These are phyloP conservation scores for Lordiphosa stackelbergi DNA, from an alignment of 1,140 invertebrate species.

Conservation along the genomic window DNA sequence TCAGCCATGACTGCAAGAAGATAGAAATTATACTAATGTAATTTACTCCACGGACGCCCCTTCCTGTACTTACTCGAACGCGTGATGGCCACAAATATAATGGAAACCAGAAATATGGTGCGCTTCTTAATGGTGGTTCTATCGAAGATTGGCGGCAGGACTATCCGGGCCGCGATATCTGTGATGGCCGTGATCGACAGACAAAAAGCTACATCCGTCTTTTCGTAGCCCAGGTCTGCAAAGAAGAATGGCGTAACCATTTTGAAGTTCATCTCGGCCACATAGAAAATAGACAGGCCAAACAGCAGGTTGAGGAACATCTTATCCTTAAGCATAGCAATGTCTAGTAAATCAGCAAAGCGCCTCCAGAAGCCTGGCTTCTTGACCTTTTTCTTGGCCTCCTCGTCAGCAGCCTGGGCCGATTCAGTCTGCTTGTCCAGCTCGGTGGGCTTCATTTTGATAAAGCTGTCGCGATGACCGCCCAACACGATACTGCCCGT, in stretches of 20 bases:
- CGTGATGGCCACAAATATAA: constrained; percentile 82
- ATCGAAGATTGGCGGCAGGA: constrained; percentile 85
- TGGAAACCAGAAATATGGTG: constrained; percentile 83
- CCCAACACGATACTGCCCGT: constrained; percentile 57
- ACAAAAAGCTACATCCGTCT: constrained; percentile 83
- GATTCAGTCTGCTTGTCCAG: constrained; percentile 60
- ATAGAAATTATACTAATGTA: neutral
- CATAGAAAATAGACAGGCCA: constrained; percentile 84
- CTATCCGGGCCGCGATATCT: constrained; percentile 83
- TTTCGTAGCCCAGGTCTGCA: constrained; percentile 81
- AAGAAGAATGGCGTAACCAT: constrained; percentile 87
- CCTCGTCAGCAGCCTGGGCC: constrained; percentile 38
- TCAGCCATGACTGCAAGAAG: constrained; percentile 81
- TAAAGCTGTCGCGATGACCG: constrained; percentile 70
- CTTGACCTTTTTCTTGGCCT: constrained; percentile 57
- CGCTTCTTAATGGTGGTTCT: constrained; percentile 82
- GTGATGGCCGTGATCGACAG: constrained; percentile 85
- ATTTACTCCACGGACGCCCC: neutral
- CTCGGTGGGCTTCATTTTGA: constrained; percentile 74
- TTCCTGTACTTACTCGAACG: constrained; percentile 82
- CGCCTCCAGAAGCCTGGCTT: constrained; percentile 78
- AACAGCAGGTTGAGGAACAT: constrained; percentile 85
- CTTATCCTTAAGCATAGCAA: constrained; percentile 82
- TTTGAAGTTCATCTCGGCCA: constrained; percentile 86
- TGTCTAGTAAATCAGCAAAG: constrained; percentile 81